Base-by-base conservation (phyloP, 2,113 vertebrate genomes). In the Malaclemys terrapin region DNA sequence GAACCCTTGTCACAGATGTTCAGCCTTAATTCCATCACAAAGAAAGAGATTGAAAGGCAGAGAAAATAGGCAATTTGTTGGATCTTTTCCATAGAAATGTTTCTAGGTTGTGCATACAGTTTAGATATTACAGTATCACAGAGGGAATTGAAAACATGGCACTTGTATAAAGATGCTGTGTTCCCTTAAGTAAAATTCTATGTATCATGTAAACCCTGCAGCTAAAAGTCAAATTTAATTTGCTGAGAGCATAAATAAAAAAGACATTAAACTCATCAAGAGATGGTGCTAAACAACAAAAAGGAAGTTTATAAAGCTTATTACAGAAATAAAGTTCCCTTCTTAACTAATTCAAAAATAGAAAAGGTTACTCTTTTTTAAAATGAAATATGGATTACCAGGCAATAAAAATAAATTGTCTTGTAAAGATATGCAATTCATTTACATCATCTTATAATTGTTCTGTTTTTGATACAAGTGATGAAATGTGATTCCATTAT, bases 211-310 rank as follows among this genome's bases (percentile, higher is more conserved):
- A n/a, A 91, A 72, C 35, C 62, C 83, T 83, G 45, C 16, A 54
- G 76, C 80, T 82, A 87, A 90, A 76, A 92, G 20, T 50, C 8
- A 80, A 65, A 6, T 5, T 1, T 1, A 35, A 16, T 11, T 80
- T 94, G 49, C 81, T 0, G 1, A 59, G 89, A 96, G 42, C 1
- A 0, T 78, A 29, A 93, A 85, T 13, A 89, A 49, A 72, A 95
- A 89, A 50, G 69, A 80, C 27, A 82, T 97, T 95, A 93, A 92
- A 90, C 84, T 96, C 86, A 95, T 96, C 42, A 56, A 96, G 5
- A 56, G 35, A 76, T 81, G 2, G 42, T 65, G 31, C 89, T 91
- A 91, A 89, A 88, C 16, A 20, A 14, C 82, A 87, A 50, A 65
- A 8, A 83, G 47, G 75, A 89, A 95, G 89, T 80, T 91, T 45